Evolutionary conservation across 2,888 invertebrate genomes (phyloP).

Genomic region (Acanthosepion pharaonis): DNA sequence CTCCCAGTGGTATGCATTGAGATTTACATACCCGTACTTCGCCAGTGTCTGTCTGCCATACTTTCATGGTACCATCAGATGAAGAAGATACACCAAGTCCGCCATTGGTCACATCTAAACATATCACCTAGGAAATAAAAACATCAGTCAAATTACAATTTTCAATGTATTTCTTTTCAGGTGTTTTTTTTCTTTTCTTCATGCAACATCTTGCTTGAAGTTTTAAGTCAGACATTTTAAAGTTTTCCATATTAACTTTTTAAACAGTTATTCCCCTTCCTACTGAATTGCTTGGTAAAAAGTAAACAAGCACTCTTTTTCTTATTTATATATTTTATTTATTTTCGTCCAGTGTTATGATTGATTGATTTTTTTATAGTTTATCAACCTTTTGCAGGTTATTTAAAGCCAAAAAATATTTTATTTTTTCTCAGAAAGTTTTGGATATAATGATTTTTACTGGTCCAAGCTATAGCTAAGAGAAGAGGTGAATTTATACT

Average conservation of each 20-base stretch:
- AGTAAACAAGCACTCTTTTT: no score
- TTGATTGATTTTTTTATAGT: no score
- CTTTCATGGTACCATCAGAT: conserved; percentile 78
- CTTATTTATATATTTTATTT: no score
- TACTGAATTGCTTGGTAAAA: no score
- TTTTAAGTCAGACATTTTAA: background rate
- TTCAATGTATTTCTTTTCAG: background rate
- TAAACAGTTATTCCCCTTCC: background rate
- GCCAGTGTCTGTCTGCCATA: conserved; percentile 82
- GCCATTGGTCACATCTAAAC: conserved; percentile 79
- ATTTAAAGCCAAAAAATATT: no score
- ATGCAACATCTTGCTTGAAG: background rate
- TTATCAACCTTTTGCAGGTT: no score
- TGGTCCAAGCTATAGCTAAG: no score
- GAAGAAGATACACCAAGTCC: conserved; percentile 81
- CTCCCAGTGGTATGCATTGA: background rate
- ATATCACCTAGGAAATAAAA: conserved; percentile 74
- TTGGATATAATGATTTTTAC: no score
- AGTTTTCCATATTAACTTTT: background rate
- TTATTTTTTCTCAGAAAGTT: no score
- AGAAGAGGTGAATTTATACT: no score
- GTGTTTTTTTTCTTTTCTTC: background rate
- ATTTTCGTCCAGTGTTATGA: no score
- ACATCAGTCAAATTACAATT: background rate
- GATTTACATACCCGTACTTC: conserved; percentile 74